Base-by-base conservation (phyloP, 1,140 invertebrate species). In the Solenopsis invicta region DNA sequence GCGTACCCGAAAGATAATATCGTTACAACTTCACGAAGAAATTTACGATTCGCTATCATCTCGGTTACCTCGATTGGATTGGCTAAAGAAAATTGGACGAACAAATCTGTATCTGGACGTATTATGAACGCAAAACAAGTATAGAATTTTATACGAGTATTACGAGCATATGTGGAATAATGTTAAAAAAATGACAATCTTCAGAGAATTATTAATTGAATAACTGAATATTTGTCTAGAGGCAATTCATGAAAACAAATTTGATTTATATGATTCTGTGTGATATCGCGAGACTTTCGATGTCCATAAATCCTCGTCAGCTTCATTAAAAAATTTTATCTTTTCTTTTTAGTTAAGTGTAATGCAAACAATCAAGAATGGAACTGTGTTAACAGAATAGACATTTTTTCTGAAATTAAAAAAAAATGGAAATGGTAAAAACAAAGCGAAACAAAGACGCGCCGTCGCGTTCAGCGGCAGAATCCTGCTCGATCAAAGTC, bases 401-500 rank as follows among this genome's bases (percentile, higher is more conserved):
- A 41, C 12, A 41, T 41, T n/a, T 18, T 18, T 13, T 21, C 5
- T 13, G 12, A 0, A 0, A 2, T 37, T 45, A 29, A 29, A 29
- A 29, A 29, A 29, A 29, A 29, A 29, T 45, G 71, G 71, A 48
- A 9, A 9, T 16, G 48, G 6, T 41, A 6, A 9, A 56, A 56
- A 56, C 54, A 10, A 21, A 34, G 16, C 3, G 12, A 52, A 34
- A 71, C 0, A 21, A 21, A 48, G 21, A n/a, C 4, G 18, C 16
- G 24, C 9, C 64, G 6, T 13, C 64, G 6, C 29, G 18, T 45
- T 21, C 10, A 34, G 45, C n/a, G 52, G 18, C 37, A 24, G 16
- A 16, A 34, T 48, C 24, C 59, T 18, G 59, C 45, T 77, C 62
- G 82, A 50, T 85, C 72, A 77, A 85, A 77, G 82, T 86, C 76